Evolutionary conservation across 2,888 invertebrate genomes (phyloP).

Genomic region (Plebejus melissa): DNA sequence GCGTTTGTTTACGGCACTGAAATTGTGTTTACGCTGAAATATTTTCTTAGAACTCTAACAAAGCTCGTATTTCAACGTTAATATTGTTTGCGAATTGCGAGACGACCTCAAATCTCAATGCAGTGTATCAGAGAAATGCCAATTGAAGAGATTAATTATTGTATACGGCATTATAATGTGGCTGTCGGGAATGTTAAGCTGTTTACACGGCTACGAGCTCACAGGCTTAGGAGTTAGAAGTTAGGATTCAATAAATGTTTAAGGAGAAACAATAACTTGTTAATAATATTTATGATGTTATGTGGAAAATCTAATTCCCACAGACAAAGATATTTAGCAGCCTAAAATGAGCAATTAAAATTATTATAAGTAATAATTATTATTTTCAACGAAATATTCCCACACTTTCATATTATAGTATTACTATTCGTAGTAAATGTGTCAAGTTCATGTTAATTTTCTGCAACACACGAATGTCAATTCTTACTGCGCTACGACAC

Average conservation of each 20-base stretch:
- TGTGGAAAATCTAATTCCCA: background rate
- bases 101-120: conserved; percentile 32
- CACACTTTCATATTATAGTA: background rate
- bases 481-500: conserved; percentile 25
- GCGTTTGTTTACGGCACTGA: conserved; percentile 27
- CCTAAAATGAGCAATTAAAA: background rate
- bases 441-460: conserved; percentile 11
- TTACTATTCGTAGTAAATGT: conserved; percentile 34
- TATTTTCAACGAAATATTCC: background rate
- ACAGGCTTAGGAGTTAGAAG: background rate
- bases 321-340: background rate
- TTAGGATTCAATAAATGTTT: background rate
- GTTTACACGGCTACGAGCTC: background rate
- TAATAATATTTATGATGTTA: background rate
- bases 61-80: conserved; percentile 33
- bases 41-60: conserved; percentile 31
- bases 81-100: conserved; percentile 25
- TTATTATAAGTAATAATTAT: background rate
- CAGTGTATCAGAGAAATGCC: conserved; percentile 34
- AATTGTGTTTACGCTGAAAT: conserved; percentile 29
- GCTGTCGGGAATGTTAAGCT: conserved; percentile 33
- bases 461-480: conserved; percentile 16
- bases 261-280: background rate
- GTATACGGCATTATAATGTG: conserved; percentile 55
- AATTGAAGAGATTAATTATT: conserved; percentile 56